phyloP scores from a whole-genome alignment of 2,888 invertebrate species.

The Chloroclystis v-ata region DNA sequence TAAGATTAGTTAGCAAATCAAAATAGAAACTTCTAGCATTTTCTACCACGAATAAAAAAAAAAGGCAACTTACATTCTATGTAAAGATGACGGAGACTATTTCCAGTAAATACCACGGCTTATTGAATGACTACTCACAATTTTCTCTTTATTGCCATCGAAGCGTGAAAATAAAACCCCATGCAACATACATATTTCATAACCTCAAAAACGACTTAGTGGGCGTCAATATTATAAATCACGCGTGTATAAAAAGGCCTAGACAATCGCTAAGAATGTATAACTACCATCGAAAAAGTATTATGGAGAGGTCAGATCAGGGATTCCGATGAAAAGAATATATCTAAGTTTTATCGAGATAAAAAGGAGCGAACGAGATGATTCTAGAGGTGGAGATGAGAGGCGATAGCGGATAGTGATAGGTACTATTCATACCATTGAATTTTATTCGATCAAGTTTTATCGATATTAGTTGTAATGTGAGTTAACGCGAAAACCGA shows the following conservation, averaged over 20 bases:
- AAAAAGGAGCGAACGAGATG: constrained; percentile 29
- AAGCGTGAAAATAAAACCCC: constrained; percentile 20
- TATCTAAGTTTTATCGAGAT: constrained; percentile 54
- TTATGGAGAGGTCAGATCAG: constrained; percentile 45
- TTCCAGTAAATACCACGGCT: background rate
- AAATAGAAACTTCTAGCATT: no score
- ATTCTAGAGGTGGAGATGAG: constrained; percentile 14
- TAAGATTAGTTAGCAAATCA: no score
- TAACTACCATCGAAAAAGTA: constrained; percentile 32
- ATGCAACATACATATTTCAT: constrained; percentile 28
- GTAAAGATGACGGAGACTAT: background rate
- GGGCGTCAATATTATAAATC: constrained; percentile 33
- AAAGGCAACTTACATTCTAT: no score
- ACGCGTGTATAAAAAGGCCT: constrained; percentile 30
- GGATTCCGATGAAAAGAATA: constrained; percentile 50
- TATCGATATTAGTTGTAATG: no score
- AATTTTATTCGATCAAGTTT: no score
- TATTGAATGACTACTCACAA: background rate
- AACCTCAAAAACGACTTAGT: constrained; percentile 25
- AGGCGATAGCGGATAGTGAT: constrained; percentile 17
- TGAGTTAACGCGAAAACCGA: no score
- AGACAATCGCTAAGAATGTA: constrained; percentile 35
- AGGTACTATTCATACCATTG: no score
- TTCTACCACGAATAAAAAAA: no score
- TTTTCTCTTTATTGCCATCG: constrained; percentile 10